Evolutionary conservation across 2,113 vertebrate species (phyloP).

Genomic region (Chionis minor): DNA sequence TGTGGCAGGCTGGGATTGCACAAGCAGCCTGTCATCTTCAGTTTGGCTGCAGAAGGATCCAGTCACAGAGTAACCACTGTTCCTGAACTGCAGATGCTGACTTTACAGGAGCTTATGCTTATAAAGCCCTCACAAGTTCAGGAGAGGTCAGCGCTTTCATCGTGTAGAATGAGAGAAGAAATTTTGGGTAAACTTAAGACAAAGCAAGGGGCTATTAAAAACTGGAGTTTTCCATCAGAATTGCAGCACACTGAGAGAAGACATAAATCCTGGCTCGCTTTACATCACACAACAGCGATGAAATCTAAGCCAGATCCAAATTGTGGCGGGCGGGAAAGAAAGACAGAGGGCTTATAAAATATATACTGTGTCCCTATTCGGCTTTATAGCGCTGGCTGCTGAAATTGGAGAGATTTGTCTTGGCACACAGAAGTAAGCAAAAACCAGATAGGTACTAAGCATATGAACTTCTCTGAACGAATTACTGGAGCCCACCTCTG

Average conservation of each 20-base stretch:
- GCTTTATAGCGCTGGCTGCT: not conserved
- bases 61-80: not conserved
- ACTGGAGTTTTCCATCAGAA: not conserved
- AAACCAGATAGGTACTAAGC: not conserved
- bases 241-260: not conserved
- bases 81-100: not conserved
- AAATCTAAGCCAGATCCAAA: not conserved
- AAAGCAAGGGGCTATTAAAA: not conserved
- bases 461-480: not conserved
- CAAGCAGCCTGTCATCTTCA: not conserved
- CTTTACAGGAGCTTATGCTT: not conserved
- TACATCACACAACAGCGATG: not conserved
- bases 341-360: not conserved
- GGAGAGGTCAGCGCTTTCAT: not conserved
- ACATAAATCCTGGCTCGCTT: not conserved
- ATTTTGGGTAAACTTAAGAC: not conserved
- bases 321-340: accelerated
- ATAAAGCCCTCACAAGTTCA: not conserved
- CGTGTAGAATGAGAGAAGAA: not conserved
- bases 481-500: not conserved
- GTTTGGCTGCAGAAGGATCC: not conserved
- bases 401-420: not conserved
- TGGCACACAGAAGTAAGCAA: not conserved
- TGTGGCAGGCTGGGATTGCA: not conserved
- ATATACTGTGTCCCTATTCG: not conserved